These are phyloP conservation scores for Anabacerthia variegaticeps DNA, from an alignment of 2,797 vertebrate species.

Conservation along the genomic window DNA sequence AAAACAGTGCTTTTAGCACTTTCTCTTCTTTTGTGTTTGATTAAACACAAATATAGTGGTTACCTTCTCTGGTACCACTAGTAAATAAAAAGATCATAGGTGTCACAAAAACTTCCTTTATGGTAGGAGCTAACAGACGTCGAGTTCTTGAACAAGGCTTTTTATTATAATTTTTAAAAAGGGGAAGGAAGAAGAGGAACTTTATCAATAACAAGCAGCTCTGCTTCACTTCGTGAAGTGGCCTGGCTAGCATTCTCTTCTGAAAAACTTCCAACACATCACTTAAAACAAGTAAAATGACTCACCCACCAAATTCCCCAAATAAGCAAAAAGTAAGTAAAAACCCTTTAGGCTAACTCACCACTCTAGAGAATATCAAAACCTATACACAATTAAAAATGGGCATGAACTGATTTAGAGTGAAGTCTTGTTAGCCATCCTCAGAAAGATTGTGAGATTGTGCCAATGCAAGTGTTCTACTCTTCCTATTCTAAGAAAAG, in stretches of 20 bases:
- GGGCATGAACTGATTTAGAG: neutral
- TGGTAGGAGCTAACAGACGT: neutral
- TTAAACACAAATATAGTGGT: neutral
- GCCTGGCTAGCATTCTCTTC: neutral
- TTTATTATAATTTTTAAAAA: neutral
- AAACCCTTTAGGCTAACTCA: neutral
- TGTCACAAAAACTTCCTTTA: neutral
- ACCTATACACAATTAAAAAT: neutral
- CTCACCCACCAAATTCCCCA: neutral
- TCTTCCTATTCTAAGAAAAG: neutral
- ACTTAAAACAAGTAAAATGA: neutral
- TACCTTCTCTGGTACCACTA: neutral
- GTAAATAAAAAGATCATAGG: neutral
- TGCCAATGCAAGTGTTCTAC: neutral
- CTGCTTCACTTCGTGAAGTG: neutral
- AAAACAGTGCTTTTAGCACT: neutral
- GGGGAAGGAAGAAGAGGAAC: neutral
- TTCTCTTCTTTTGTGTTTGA: neutral
- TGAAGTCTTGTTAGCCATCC: neutral
- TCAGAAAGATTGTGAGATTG: neutral
- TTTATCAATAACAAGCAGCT: neutral
- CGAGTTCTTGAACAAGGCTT: neutral
- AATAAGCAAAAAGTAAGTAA: neutral
- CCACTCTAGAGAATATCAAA: neutral
- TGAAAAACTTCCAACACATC: neutral